A percentile compares a stretch with the other conserved stretches of the same genome.
Conservation (phyloP, 2,797 vertebrate species). For the Myotis findleyi region DNA sequence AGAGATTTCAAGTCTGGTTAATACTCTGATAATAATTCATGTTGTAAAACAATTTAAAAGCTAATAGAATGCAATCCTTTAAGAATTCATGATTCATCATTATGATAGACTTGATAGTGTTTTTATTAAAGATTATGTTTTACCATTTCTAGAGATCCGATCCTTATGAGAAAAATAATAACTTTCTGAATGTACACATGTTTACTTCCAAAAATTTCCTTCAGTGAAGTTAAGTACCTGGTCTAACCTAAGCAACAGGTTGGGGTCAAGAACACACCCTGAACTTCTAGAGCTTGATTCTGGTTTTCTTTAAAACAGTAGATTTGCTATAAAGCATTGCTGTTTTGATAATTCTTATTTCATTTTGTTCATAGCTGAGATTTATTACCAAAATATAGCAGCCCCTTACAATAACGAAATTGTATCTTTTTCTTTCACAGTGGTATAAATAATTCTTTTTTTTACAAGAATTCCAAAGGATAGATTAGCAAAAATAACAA, state of each 20-base stretch:
- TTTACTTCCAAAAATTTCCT: background rate
- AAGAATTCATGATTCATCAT: background rate
- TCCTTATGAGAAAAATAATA: background rate
- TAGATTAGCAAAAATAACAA: background rate
- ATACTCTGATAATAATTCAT: background rate
- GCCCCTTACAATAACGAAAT: background rate
- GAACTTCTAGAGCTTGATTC: background rate
- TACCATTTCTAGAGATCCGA: background rate
- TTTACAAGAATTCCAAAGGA: background rate
- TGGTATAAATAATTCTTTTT: background rate
- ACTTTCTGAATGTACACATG: background rate
- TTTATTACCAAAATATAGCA: background rate
- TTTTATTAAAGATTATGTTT: background rate
- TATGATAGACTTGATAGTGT: background rate
- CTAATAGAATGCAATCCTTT: background rate
- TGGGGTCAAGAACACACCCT: background rate
- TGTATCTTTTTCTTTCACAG: background rate
- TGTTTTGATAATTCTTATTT: background rate
- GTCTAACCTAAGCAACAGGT: background rate
- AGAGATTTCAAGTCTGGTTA: background rate
- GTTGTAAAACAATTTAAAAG: background rate
- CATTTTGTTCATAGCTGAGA: background rate
- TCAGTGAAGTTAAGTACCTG: background rate
- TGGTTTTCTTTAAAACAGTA: background rate
- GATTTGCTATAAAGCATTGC: background rate